Evolutionary conservation across 2,888 invertebrate genomes (phyloP).

Genomic region (Punctoribates punctum): DNA sequence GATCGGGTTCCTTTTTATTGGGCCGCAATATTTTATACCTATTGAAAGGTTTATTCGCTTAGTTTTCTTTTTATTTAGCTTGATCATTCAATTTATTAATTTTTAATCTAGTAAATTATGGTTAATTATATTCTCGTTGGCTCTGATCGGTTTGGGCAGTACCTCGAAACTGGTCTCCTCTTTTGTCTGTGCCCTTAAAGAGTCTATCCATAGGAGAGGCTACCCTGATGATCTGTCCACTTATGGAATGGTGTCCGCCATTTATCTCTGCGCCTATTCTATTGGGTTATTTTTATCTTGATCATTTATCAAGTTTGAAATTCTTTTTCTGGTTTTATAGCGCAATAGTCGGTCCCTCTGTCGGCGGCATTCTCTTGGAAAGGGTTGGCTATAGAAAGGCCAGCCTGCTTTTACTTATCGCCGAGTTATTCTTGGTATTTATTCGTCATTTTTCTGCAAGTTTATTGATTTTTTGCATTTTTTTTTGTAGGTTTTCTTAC

Average conservation of each 20-base stretch:
- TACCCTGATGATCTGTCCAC: constrained; percentile 81
- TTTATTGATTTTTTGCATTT: too few relatives aligned
- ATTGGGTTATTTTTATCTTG: constrained; percentile 59
- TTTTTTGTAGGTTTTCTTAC: too few relatives aligned
- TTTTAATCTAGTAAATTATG: constrained; percentile 52
- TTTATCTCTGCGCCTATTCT: constrained; percentile 86
- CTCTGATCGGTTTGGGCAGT: constrained; percentile 76
- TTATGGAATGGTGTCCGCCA: constrained; percentile 80
- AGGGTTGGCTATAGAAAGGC: constrained; percentile 60
- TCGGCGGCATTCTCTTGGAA: constrained; percentile 70
- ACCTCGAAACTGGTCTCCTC: constrained; percentile 79
- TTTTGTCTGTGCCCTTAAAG: constrained; percentile 75
- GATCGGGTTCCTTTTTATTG: constrained; percentile 68
- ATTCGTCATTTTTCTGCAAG: too few relatives aligned
- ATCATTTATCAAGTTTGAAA: not conserved
- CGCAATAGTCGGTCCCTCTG: constrained; percentile 75
- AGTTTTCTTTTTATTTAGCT: not conserved
- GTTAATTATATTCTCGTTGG: constrained; percentile 63
- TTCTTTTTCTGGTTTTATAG: constrained; percentile 13
- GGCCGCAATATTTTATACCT: constrained; percentile 74
- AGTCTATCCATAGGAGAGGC: constrained; percentile 62
- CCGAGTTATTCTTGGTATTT: too few relatives aligned
- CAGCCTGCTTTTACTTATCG: not conserved
- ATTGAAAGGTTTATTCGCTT: constrained; percentile 59
- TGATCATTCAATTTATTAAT: not conserved